phyloP scores from a whole-genome alignment of 2,113 vertebrate species.

The Elgaria multicarinata region DNA sequence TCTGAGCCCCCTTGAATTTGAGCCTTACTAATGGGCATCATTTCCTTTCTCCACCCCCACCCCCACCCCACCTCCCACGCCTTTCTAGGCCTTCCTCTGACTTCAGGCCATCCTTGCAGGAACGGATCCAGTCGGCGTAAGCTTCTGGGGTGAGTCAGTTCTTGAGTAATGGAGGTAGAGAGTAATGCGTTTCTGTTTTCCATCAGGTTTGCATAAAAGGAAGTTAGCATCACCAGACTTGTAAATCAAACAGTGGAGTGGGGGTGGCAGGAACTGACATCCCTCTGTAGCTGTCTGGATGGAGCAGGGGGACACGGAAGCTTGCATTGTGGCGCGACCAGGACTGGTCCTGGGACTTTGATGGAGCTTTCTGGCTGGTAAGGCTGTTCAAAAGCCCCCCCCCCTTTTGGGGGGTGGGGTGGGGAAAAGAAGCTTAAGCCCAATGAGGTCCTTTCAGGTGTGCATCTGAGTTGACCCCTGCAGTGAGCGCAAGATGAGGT shows the following conservation, averaged over 20 bases:
- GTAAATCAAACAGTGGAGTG: not conserved
- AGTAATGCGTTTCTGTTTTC: not conserved
- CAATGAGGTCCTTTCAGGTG: too few relatives aligned
- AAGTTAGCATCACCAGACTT: not conserved
- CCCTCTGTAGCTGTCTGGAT: not conserved
- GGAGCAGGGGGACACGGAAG: not conserved
- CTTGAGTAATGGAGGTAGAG: not conserved
- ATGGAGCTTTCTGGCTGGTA: not conserved
- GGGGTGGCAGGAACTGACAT: not conserved
- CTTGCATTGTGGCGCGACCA: not conserved
- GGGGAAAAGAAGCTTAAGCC: not conserved
- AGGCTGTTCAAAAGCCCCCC: not conserved
- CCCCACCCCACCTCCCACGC: not conserved
- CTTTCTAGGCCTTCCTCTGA: not conserved
- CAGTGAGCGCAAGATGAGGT: not conserved
- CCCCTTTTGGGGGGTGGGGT: too few relatives aligned
- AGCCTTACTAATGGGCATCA: not conserved
- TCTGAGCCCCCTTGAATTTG: not conserved
- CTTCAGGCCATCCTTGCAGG: not conserved
- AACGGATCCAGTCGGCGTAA: not conserved
- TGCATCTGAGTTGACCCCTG: not conserved
- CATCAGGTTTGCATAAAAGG: not conserved
- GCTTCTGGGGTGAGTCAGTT: not conserved
- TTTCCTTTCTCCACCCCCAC: not conserved
- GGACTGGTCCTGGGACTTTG: not conserved